Evolutionary conservation across 2,888 invertebrate genomes (phyloP).

Genomic region (Xestia c-nigrum): DNA sequence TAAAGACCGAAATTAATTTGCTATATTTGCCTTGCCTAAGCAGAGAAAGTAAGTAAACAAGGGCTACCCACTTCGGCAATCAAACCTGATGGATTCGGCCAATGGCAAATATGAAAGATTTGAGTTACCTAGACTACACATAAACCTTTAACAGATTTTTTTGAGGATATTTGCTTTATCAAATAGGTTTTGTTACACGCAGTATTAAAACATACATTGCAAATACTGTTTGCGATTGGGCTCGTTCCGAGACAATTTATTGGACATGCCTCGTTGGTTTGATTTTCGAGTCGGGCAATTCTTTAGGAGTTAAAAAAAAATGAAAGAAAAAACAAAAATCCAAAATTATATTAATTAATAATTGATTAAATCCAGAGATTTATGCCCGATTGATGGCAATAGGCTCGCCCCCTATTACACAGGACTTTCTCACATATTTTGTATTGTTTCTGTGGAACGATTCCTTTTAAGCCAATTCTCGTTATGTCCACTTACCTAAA

Average conservation of each 20-base stretch:
- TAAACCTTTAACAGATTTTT: neutral
- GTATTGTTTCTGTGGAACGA: too few relatives aligned
- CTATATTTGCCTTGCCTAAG: neutral
- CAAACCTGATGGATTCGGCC: conserved; percentile 37
- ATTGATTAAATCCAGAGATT: too few relatives aligned
- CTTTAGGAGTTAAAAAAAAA: too few relatives aligned
- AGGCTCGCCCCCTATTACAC: too few relatives aligned
- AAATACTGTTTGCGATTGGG: neutral
- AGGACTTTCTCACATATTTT: neutral
- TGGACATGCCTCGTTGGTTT: neutral
- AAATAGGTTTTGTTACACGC: conserved; percentile 13
- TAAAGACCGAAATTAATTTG: too few relatives aligned
- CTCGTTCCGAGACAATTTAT: neutral
- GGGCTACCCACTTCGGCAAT: conserved; percentile 25
- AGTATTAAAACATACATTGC: too few relatives aligned
- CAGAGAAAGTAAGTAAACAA: conserved; percentile 22
- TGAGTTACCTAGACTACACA: neutral
- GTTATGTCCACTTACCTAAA: too few relatives aligned
- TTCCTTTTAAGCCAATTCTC: too few relatives aligned
- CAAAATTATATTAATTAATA: too few relatives aligned
- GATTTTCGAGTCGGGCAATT: neutral
- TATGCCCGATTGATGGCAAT: too few relatives aligned
- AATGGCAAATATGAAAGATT: conserved; percentile 23
- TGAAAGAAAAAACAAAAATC: too few relatives aligned
- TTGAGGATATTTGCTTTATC: conserved; percentile 22